Conservation (phyloP, 2,113 vertebrate species). For the Anguilla japonica region DNA sequence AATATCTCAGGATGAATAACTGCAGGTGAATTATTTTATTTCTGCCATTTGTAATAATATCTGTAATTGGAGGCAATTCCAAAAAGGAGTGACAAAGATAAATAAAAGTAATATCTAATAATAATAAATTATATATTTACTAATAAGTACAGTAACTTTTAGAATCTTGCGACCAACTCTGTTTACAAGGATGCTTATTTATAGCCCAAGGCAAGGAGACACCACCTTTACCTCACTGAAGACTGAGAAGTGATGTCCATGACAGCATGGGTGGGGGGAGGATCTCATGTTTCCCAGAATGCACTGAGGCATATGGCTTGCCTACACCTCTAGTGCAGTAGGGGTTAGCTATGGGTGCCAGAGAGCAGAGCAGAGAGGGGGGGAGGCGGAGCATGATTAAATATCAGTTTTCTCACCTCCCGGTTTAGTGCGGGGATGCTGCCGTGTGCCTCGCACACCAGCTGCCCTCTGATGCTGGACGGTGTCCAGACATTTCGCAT, state of each 20-base stretch:
- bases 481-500: neutral
- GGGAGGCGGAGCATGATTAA: slow-evolving; percentile 5
- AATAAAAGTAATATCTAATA: no score
- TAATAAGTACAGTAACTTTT: no score
- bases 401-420: neutral
- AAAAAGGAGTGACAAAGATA: no score
- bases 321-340: neutral
- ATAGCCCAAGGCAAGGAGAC: neutral
- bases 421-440: neutral
- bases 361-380: neutral
- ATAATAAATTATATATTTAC: no score
- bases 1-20: neutral
- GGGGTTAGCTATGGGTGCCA: neutral
- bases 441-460: neutral
- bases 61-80: no score
- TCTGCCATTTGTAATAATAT: no score
- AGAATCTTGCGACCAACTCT: neutral
- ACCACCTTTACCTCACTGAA: neutral
- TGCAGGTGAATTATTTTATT: no score
- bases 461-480: neutral
- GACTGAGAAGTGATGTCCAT: neutral
- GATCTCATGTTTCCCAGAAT: neutral
- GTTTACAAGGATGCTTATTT: neutral
- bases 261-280: no score
- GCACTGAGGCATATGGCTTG: neutral